These are phyloP conservation scores for Porphyrio hochstetteri DNA, from an alignment of 2,113 vertebrate genomes.

Conservation along the genomic window DNA sequence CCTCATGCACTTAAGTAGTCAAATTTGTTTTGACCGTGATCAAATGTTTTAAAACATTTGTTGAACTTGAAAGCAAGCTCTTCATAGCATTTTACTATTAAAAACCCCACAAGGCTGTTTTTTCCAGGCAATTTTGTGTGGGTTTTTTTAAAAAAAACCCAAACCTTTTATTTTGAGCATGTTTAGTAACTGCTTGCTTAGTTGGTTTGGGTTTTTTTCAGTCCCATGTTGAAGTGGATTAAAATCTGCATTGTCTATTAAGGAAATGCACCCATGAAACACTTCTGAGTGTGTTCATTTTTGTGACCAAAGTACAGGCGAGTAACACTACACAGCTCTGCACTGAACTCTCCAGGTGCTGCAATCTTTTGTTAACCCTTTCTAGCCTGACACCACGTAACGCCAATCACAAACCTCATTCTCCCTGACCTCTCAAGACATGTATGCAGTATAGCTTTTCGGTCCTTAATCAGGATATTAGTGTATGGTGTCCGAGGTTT, in stretches of 20 bases:
- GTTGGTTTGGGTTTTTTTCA: background rate
- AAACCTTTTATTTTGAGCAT: background rate
- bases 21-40: background rate
- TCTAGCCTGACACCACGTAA: background rate
- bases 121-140: background rate
- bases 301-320: background rate
- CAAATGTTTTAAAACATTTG: background rate
- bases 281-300: background rate
- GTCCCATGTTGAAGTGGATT: background rate
- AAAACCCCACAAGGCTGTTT: background rate
- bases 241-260: background rate
- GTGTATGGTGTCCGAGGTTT: background rate
- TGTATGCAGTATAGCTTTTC: background rate
- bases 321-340: background rate
- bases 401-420: background rate
- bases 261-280: background rate
- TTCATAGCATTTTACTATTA: background rate
- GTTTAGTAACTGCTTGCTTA: background rate
- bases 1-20: background rate
- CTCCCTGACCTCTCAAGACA: background rate
- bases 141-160: too few relatives aligned
- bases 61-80: background rate
- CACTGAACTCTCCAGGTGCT: background rate
- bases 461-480: background rate
- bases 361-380: background rate